These are phyloP conservation scores for Drosophila dives DNA, from an alignment of 2,888 invertebrate species.

Conservation along the genomic window DNA sequence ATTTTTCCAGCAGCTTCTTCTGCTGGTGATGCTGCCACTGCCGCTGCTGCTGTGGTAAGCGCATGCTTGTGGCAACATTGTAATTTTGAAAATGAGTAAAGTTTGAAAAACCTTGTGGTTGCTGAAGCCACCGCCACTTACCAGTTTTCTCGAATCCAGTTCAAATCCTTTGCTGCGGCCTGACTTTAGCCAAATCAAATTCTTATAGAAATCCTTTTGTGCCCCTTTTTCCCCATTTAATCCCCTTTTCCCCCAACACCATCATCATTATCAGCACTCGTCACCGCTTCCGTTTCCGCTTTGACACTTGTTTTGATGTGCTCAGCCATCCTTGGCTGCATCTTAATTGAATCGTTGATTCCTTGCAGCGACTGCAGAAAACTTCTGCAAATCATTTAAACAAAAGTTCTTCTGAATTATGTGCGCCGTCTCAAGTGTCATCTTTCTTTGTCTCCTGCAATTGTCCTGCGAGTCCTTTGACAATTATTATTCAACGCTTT, in stretches of 20 bases:
- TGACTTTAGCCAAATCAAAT: constrained; percentile 69
- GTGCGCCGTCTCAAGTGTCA: constrained; percentile 74
- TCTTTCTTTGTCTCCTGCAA: constrained; percentile 63
- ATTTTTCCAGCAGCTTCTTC: constrained; percentile 75
- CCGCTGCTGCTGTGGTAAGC: constrained; percentile 55
- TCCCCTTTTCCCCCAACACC: background rate
- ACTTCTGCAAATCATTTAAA: constrained; percentile 72
- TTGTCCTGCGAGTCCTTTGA: constrained; percentile 62
- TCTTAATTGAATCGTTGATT: constrained; percentile 61
- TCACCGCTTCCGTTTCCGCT: constrained; percentile 75
- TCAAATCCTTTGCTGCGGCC: constrained; percentile 59
- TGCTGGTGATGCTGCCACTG: background rate
- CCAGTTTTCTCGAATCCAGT: constrained; percentile 4
- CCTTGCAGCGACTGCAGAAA: constrained; percentile 61
- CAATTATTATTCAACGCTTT: constrained; percentile 57
- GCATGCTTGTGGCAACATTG: constrained; percentile 80
- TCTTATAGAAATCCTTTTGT: constrained; percentile 67
- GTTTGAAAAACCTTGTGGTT: constrained; percentile 80
- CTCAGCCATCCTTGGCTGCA: constrained; percentile 1
- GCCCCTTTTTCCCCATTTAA: constrained; percentile 6
- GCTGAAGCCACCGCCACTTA: constrained; percentile 2
- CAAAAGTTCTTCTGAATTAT: constrained; percentile 63
- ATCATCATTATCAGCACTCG: constrained; percentile 18
- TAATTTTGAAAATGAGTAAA: constrained; percentile 83
- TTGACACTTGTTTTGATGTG: constrained; percentile 75